phyloP scores from a whole-genome alignment of 1,140 invertebrate genomes.

The Tyrophagus putrescentiae region DNA sequence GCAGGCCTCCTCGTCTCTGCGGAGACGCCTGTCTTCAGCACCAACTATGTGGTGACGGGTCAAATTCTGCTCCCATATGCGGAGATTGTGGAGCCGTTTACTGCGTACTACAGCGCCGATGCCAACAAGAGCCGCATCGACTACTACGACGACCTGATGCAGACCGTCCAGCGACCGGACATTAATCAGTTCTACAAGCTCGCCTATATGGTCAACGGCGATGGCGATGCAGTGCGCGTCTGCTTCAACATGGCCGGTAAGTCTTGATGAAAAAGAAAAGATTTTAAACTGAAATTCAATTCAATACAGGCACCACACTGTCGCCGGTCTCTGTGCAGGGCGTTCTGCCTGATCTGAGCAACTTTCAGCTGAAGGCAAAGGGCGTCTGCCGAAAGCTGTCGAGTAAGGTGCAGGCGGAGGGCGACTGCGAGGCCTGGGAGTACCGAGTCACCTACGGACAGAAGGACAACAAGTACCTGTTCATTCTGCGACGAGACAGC shows the following conservation, averaged over 20 bases:
- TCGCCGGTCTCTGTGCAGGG: conserved; percentile 50
- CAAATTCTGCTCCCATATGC: conserved; percentile 62
- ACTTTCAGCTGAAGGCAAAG: conserved; percentile 38
- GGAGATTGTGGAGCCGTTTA: conserved; percentile 67
- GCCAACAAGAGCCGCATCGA: conserved; percentile 68
- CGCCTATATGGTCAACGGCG: conserved; percentile 49
- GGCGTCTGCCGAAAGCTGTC: conserved; percentile 15
- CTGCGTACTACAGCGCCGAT: conserved; percentile 63
- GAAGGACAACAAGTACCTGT: conserved; percentile 62
- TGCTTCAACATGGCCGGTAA: conserved; percentile 79
- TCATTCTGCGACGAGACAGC: conserved; percentile 6
- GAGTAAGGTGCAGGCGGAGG: not conserved
- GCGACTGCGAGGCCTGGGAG: conserved; percentile 54
- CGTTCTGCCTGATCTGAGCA: conserved; percentile 62
- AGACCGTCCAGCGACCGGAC: conserved; percentile 60
- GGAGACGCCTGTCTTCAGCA: not conserved
- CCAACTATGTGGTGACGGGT: conserved; percentile 1
- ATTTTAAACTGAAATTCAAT: too few relatives aligned
- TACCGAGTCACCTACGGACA: conserved; percentile 48
- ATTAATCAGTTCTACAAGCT: conserved; percentile 58
- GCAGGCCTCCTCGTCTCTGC: not conserved
- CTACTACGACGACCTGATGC: conserved; percentile 83
- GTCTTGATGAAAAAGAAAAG: too few relatives aligned
- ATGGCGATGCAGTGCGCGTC: conserved; percentile 41
- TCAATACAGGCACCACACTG: conserved; percentile 47